phyloP scores from a whole-genome alignment of 2,888 invertebrate genomes.

The Timandra comae region DNA sequence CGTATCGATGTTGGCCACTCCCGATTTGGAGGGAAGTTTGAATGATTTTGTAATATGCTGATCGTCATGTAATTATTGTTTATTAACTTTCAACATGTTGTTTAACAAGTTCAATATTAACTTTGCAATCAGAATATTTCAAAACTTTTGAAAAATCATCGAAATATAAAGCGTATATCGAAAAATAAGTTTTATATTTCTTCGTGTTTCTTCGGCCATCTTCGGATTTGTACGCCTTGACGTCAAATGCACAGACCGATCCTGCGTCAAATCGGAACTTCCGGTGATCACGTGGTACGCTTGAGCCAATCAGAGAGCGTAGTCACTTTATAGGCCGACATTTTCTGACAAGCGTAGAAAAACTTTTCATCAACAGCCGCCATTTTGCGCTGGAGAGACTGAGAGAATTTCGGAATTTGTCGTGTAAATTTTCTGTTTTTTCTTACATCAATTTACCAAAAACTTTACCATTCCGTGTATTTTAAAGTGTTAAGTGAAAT shows the following conservation, averaged over 20 bases:
- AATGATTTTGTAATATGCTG: no score
- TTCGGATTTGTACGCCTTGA: conserved; percentile 61
- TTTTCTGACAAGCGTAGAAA: conserved; percentile 95
- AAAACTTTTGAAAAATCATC: no score
- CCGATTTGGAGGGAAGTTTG: conserved; percentile 62
- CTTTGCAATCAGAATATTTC: no score
- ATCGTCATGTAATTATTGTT: no score
- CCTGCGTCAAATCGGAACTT: conserved; percentile 64
- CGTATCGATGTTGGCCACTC: conserved; percentile 70
- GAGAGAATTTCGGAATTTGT: conserved; percentile 85
- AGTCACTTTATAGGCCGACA: conserved; percentile 72
- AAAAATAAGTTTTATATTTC: conserved; percentile 27
- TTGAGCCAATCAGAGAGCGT: conserved; percentile 59
- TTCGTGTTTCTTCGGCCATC: conserved; percentile 48
- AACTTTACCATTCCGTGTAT: conserved; percentile 77
- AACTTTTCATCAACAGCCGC: conserved; percentile 97
- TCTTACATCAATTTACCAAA: conserved; percentile 76
- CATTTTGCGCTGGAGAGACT: conserved; percentile 92
- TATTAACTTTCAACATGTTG: no score
- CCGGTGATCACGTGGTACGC: conserved; percentile 70
- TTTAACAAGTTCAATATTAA: no score
- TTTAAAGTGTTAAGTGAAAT: conserved; percentile 77
- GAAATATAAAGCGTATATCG: no score
- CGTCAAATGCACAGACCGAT: conserved; percentile 68
- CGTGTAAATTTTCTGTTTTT: conserved; percentile 81